Evolutionary conservation across 2,797 vertebrate species (phyloP).

Genomic region (Pteronotus mesoamericanus): DNA sequence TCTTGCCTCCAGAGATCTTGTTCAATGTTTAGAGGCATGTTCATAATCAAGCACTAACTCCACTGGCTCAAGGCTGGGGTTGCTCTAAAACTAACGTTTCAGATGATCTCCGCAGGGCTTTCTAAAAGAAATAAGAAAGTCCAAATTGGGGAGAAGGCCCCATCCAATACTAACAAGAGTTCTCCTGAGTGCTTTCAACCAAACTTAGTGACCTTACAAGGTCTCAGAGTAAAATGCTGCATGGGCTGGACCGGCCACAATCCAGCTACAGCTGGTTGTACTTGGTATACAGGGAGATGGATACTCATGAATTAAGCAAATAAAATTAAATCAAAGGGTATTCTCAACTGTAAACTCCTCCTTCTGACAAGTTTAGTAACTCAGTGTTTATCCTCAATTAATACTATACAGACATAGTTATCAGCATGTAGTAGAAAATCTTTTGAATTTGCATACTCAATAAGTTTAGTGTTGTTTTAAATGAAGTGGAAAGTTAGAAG

Average conservation of each 20-base stretch:
- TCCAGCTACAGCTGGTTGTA: not conserved
- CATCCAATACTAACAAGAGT: not conserved
- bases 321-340: slow-evolving; percentile 20
- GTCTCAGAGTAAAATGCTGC: not conserved
- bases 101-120: not conserved
- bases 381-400: not conserved
- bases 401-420: not conserved
- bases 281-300: not conserved
- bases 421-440: slow-evolving; percentile 6
- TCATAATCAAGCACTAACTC: not conserved
- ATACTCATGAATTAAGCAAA: not conserved
- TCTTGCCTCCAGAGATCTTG: not conserved
- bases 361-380: slow-evolving; percentile 22
- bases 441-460: slow-evolving; percentile 8
- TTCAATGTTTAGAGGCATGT: not conserved
- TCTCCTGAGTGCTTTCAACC: not conserved
- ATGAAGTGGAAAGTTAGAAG: slow-evolving; percentile 46
- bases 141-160: not conserved
- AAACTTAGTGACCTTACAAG: not conserved
- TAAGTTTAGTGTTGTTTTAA: slow-evolving; percentile 23
- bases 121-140: slow-evolving; percentile 18
- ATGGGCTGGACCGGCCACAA: not conserved
- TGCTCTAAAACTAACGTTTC: not conserved
- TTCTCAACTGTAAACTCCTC: not conserved
- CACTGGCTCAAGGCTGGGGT: not conserved